These are phyloP conservation scores for Ormyrus thymus DNA, from an alignment of 2,888 invertebrate genomes.

Conservation along the genomic window DNA sequence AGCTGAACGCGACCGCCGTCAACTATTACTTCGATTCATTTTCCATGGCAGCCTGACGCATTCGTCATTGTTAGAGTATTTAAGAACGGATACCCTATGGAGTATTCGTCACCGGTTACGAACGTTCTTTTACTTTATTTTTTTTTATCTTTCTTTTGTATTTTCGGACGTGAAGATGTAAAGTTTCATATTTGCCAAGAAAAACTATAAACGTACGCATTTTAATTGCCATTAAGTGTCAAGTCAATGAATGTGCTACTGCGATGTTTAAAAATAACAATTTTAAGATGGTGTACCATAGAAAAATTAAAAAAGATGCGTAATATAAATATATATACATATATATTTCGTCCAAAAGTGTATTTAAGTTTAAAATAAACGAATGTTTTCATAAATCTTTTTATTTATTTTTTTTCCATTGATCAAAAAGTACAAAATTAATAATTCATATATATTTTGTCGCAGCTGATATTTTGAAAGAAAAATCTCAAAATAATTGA, in stretches of 20 bases:
- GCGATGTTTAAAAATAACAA: conserved; percentile 37
- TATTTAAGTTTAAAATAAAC: conserved; percentile 69
- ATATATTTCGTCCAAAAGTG: conserved; percentile 69
- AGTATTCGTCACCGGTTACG: conserved; percentile 52
- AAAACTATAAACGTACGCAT: conserved; percentile 24
- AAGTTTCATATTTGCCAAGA: conserved; percentile 35
- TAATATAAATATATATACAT: conserved; percentile 60
- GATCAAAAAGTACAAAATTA: too few relatives aligned
- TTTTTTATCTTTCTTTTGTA: conserved; percentile 16
- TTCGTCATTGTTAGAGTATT: conserved; percentile 42
- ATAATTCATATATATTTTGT: too few relatives aligned
- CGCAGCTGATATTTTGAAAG: too few relatives aligned
- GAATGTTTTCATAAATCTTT: conserved; percentile 63
- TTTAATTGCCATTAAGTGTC: conserved; percentile 25
- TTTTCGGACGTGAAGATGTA: conserved; percentile 7
- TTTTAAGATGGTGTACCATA: conserved; percentile 45
- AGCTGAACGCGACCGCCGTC: not conserved
- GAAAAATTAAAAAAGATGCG: conserved; percentile 42
- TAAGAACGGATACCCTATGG: conserved; percentile 60
- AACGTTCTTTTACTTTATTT: conserved; percentile 16
- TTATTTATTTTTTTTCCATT: conserved; percentile 9
- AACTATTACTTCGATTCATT: conserved; percentile 30
- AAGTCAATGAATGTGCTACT: conserved; percentile 35
- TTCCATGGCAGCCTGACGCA: conserved; percentile 20
- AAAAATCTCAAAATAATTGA: too few relatives aligned